phyloP scores from a whole-genome alignment of 2,113 vertebrate species.

The Axis porcinus region DNA sequence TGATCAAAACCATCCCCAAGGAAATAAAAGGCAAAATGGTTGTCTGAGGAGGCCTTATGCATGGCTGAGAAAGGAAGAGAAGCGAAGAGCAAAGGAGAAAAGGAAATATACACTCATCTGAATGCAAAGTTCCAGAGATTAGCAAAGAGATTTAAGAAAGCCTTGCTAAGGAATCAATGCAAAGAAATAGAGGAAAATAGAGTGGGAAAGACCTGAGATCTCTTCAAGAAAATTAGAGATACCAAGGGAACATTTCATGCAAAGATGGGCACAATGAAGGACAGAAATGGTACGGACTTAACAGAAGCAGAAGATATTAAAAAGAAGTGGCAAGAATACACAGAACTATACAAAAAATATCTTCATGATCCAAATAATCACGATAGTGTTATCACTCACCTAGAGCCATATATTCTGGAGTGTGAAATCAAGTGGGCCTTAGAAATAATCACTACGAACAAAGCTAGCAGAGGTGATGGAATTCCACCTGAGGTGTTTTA shows the following conservation, averaged over 20 bases:
- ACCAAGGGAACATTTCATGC: background rate
- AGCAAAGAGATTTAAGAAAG: background rate
- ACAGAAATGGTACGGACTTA: rapidly evolving
- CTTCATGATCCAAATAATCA: background rate
- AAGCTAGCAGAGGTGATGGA: background rate
- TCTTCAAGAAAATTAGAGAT: background rate
- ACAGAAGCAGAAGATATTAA: background rate
- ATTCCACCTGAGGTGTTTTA: background rate
- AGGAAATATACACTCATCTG: background rate
- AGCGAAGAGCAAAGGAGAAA: background rate
- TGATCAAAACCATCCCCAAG: background rate
- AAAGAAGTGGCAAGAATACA: background rate
- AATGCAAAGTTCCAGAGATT: background rate
- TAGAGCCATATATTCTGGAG: background rate
- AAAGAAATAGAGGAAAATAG: background rate
- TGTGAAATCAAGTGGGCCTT: background rate
- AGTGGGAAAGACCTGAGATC: background rate
- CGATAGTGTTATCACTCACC: background rate
- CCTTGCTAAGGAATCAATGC: background rate
- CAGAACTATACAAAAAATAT: background rate
- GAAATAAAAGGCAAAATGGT: background rate
- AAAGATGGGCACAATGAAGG: background rate
- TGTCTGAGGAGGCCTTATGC: background rate
- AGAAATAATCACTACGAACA: background rate
- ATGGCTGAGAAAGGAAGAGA: background rate